Percentiles rank a stretch among this genome's conserved stretches.
These are phyloP conservation scores for Prunella fulvescens DNA, from an alignment of 2,113 vertebrate species.

Conservation along the genomic window DNA sequence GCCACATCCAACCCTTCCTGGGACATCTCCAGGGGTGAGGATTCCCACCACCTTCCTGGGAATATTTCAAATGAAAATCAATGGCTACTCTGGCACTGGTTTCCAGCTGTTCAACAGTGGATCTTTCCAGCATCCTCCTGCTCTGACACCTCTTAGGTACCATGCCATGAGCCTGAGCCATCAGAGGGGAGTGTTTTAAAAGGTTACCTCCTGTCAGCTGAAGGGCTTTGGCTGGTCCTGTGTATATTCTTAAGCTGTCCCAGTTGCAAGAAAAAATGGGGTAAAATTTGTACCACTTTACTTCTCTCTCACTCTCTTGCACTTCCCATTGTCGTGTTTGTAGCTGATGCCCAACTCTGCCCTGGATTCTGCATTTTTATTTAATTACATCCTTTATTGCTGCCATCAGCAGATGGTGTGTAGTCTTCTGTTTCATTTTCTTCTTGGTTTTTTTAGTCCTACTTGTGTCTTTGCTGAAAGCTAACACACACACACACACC, in stretches of 20 bases:
- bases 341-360: neutral
- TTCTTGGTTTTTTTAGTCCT: neutral
- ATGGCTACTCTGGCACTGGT: neutral
- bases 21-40: neutral
- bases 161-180: neutral
- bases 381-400: slow-evolving; percentile 37
- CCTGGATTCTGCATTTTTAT: slow-evolving; percentile 37
- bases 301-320: neutral
- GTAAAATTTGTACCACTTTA: neutral
- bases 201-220: neutral
- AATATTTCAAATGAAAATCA: neutral
- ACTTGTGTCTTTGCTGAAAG: neutral
- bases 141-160: neutral
- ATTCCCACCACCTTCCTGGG: neutral
- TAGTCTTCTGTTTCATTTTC: neutral
- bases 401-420: slow-evolving; percentile 45
- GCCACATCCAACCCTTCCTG: fast-evolving
- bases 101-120: neutral
- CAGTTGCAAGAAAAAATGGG: neutral
- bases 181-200: neutral
- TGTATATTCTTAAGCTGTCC: neutral
- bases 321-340: neutral
- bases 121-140: neutral
- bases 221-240: neutral
- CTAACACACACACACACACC: neutral